Evolutionary conservation across 2,888 invertebrate genomes (phyloP).

Genomic region (Agrotis clavis): DNA sequence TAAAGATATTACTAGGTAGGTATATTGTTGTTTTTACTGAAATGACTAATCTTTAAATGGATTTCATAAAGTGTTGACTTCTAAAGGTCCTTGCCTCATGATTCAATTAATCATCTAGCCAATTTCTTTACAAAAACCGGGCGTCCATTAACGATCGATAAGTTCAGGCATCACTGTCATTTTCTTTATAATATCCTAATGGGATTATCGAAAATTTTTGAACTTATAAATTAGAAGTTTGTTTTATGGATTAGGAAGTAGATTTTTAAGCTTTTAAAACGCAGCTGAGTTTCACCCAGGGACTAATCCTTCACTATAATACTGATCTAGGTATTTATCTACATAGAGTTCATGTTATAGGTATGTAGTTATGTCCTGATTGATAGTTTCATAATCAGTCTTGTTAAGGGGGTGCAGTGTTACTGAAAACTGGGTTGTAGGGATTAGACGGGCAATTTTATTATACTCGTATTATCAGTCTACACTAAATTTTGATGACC

Average conservation of each 20-base stretch:
- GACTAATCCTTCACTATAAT: neutral
- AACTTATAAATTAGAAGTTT: neutral
- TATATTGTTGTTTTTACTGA: slow-evolving; percentile 9
- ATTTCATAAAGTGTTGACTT: neutral
- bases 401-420: neutral
- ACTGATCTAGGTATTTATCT: neutral
- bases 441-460: neutral
- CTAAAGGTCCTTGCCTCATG: neutral
- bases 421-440: neutral
- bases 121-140: slow-evolving; percentile 7
- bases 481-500: neutral
- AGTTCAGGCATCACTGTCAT: slow-evolving; percentile 19
- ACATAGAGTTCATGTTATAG: neutral
- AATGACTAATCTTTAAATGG: neutral
- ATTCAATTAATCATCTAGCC: slow-evolving; percentile 11
- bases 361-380: no score
- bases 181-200: slow-evolving; percentile 26
- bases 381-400: neutral
- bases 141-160: slow-evolving; percentile 26
- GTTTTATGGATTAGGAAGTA: neutral
- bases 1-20: slow-evolving; percentile 2
- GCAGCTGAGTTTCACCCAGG: neutral
- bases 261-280: neutral
- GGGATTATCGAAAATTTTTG: neutral
- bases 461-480: no score